A percentile compares a stretch with the other conserved stretches of the same genome.
phyloP scores from a whole-genome alignment of 2,113 vertebrate species.

The human region GRCh38 chr2:46337501-46338000 shows the following conservation, averaged over 20 bases:
- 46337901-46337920: not conserved
- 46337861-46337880: not conserved
- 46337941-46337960: not conserved
- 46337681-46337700: not conserved
- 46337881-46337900: not conserved
- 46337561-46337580: not conserved
- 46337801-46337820: not conserved
- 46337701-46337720: not conserved
- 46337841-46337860: not conserved
- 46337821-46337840: not conserved
- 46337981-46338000: not conserved
- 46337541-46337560: not conserved
- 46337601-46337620: not conserved
- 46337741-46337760: not conserved
- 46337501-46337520: not conserved
- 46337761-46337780: not conserved
- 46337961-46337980: not conserved
- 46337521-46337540: not conserved
- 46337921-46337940: not conserved
- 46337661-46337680: not conserved
- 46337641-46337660: not conserved
- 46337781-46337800: not conserved
- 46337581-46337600: not conserved
- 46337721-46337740: not conserved
- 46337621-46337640: not conserved